Evolutionary conservation across 2,113 vertebrate genomes (phyloP).

Genomic region (Seriola rivoliana): DNA sequence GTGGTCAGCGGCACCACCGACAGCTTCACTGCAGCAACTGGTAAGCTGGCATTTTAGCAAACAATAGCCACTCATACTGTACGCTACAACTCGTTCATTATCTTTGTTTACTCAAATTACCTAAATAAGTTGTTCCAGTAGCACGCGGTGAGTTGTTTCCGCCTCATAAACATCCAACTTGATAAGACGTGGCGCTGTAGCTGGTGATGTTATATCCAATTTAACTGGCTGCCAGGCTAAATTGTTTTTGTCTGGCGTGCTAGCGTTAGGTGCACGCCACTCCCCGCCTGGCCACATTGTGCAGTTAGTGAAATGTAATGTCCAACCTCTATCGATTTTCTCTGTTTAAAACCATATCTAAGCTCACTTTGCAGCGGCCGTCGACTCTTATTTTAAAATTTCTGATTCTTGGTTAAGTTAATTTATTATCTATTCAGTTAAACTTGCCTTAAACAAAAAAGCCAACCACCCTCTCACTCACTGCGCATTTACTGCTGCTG

Average conservation of each 20-base stretch:
- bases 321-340: background rate
- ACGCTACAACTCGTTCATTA: rapidly evolving
- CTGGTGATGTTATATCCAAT: background rate
- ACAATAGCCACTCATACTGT: background rate
- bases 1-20: conserved; percentile 67
- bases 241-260: conserved; percentile 72
- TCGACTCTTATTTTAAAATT: background rate
- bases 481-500: conserved; percentile 9
- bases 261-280: conserved; percentile 60
- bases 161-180: background rate
- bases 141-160: background rate
- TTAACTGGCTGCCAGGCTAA: background rate
- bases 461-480: background rate
- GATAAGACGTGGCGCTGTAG: conserved; percentile 35
- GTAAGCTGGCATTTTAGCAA: conserved; percentile 61
- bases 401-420: rapidly evolving
- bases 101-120: background rate
- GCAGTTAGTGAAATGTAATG: background rate
- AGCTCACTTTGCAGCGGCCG: rapidly evolving
- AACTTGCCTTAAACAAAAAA: conserved; percentile 11
- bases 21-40: conserved; percentile 48
- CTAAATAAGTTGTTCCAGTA: background rate
- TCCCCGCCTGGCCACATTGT: conserved; percentile 63
- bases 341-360: background rate
- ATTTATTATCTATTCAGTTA: background rate